A percentile compares a stretch with the other conserved stretches of the same genome.
phyloP scores from a whole-genome alignment of 1,140 invertebrate genomes.

The Ridgeia piscesae region DNA sequence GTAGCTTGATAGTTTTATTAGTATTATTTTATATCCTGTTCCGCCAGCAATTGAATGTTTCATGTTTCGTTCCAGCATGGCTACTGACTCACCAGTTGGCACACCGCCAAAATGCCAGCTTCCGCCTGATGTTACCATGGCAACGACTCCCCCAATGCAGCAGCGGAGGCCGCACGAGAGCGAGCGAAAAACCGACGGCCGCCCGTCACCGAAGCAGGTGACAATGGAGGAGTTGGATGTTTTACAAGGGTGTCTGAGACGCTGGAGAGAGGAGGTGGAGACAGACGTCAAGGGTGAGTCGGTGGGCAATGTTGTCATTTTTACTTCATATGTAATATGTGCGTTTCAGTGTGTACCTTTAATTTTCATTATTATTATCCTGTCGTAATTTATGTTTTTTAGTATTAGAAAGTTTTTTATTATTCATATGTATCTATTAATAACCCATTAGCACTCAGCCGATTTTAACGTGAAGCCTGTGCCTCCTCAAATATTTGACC shows the following conservation, averaged over 20 bases:
- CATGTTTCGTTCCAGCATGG: conserved; percentile 23
- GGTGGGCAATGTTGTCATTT: background rate
- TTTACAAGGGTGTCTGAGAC: conserved; percentile 55
- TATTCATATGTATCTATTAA: no score
- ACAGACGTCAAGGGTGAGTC: conserved; percentile 53
- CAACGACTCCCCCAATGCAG: conserved; percentile 14
- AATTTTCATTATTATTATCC: no score
- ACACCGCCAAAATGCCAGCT: conserved; percentile 7
- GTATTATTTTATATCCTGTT: background rate
- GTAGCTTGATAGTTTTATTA: no score
- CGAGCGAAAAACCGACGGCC: background rate
- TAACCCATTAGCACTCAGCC: no score
- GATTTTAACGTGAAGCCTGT: no score
- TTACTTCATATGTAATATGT: no score
- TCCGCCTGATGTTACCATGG: conserved; percentile 35
- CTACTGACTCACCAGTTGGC: conserved; percentile 27
- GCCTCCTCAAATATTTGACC: no score
- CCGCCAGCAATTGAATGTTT: background rate
- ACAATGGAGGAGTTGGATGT: conserved; percentile 50
- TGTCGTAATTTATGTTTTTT: no score
- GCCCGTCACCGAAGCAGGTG: conserved; percentile 48
- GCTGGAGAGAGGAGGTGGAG: conserved; percentile 60
- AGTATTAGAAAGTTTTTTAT: no score
- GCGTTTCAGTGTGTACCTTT: no score
- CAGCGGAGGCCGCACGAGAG: background rate